Percentiles rank a stretch among this genome's conserved stretches.
phyloP scores from a whole-genome alignment of 1,140 invertebrate genomes.

The Bicyclus anynana region DNA sequence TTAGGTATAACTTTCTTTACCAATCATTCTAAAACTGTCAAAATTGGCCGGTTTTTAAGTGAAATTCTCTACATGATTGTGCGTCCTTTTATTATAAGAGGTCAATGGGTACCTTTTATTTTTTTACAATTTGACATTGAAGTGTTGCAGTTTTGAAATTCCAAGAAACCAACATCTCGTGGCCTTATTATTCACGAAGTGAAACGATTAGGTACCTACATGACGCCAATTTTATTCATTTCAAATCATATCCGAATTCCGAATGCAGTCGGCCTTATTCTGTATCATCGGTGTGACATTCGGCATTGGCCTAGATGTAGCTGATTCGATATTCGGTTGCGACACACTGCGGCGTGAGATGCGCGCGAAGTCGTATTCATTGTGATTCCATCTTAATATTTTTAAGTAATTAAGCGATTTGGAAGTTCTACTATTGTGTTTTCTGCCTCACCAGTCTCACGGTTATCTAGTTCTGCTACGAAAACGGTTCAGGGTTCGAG shows the following conservation, averaged over 20 bases:
- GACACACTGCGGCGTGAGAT: conserved; percentile 32
- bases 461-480: no score
- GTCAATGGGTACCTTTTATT: no score
- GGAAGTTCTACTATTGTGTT: no score
- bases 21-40: no score
- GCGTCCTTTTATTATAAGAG: no score
- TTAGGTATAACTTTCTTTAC: no score
- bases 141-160: background rate
- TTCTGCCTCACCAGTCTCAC: no score
- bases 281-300: conserved; percentile 36
- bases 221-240: background rate
- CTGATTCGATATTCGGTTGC: conserved; percentile 55
- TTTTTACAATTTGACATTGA: background rate
- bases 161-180: background rate
- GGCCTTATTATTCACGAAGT: background rate
- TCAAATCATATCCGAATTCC: conserved; percentile 9
- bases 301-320: conserved; percentile 54
- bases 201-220: background rate
- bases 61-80: no score
- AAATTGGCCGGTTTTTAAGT: no score
- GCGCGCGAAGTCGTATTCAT: background rate
- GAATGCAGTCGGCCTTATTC: conserved; percentile 33
- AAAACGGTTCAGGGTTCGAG: no score
- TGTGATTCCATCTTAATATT: background rate
- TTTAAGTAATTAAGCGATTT: no score